phyloP scores from a whole-genome alignment of 2,113 vertebrate genomes.

The Entomyzon cyanotis region DNA sequence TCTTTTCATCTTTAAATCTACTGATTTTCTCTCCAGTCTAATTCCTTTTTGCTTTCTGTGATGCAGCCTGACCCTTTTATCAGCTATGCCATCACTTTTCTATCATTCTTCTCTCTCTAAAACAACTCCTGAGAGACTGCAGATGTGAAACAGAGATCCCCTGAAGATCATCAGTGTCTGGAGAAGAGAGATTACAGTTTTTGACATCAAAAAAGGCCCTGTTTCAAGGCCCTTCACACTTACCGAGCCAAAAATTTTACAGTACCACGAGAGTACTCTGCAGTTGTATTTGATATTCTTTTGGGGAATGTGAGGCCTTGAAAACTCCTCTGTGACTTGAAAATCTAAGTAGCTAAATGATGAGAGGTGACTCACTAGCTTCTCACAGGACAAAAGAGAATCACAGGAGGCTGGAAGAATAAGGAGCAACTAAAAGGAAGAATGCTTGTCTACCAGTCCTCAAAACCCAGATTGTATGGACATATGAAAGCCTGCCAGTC shows the following conservation, averaged over 20 bases:
- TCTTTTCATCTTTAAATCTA: conserved; percentile 2
- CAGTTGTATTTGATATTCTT: neutral
- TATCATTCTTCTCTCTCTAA: neutral
- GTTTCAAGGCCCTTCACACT: neutral
- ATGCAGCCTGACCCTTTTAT: conserved; percentile 6
- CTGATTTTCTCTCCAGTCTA: neutral
- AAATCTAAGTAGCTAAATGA: neutral
- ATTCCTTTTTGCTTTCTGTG: neutral
- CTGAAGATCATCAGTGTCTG: neutral
- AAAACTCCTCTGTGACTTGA: neutral
- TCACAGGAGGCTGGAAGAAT: neutral
- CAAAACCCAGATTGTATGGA: neutral
- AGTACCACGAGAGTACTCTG: neutral
- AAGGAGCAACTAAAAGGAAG: neutral
- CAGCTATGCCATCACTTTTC: neutral
- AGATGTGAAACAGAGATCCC: neutral
- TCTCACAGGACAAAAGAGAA: neutral
- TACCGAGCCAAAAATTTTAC: neutral
- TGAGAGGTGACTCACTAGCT: neutral
- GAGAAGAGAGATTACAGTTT: neutral
- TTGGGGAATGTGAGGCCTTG: neutral
- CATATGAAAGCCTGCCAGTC: neutral
- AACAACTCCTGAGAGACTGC: neutral
- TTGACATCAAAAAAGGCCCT: neutral
- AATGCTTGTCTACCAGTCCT: neutral